These are phyloP conservation scores for Drosophila subsilvestris DNA, from an alignment of 2,888 invertebrate species.

Conservation along the genomic window DNA sequence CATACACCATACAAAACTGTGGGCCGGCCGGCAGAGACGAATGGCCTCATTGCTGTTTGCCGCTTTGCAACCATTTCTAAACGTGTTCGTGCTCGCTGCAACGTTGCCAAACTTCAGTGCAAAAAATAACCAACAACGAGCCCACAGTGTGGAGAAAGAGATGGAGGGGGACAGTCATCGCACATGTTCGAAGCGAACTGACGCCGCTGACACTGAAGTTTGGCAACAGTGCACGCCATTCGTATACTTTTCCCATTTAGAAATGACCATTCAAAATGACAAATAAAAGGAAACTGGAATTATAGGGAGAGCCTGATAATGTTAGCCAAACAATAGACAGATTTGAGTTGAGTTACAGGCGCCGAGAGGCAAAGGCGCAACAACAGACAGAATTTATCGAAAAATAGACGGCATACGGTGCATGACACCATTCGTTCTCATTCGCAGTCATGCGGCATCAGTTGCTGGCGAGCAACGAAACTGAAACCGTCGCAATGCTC, in stretches of 20 bases:
- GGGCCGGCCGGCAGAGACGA: conserved; percentile 46
- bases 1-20: not conserved
- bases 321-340: not conserved
- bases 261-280: not conserved
- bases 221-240: conserved; percentile 12
- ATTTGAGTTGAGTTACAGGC: not conserved
- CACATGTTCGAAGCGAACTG: conserved; percentile 46
- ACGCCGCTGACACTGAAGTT: conserved; percentile 23
- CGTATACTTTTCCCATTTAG: not conserved
- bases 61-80: conserved; percentile 37
- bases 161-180: not conserved
- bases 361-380: not conserved
- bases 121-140: conserved; percentile 12
- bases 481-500: conserved; percentile 21
- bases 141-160: not conserved
- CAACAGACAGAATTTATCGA: not conserved
- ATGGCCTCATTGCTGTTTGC: conserved; percentile 54
- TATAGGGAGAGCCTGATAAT: not conserved
- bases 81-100: conserved; percentile 23
- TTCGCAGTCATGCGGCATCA: conserved; percentile 46
- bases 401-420: not conserved
- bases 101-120: conserved; percentile 61
- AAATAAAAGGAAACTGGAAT: not conserved
- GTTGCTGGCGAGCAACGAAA: conserved; percentile 13
- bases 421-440: conserved; percentile 46